These are phyloP conservation scores for Drosophila cognata DNA, from an alignment of 2,888 invertebrate genomes.

Conservation along the genomic window DNA sequence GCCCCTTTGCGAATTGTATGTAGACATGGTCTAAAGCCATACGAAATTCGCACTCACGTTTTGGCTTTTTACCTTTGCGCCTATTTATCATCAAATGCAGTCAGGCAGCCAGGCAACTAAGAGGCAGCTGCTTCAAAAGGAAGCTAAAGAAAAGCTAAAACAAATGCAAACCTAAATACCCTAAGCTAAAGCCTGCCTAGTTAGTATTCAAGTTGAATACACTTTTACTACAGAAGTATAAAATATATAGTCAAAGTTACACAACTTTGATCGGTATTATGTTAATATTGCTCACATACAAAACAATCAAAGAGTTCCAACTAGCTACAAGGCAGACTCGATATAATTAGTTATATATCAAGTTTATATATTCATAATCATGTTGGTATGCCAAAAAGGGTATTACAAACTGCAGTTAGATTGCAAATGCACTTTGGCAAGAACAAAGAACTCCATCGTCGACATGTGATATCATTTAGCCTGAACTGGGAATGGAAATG, in stretches of 20 bases:
- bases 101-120: constrained; percentile 33
- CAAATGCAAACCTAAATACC: constrained; percentile 17
- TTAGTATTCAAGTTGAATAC: not conserved
- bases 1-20: constrained; percentile 40
- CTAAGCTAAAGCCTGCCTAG: constrained; percentile 9
- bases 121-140: constrained; percentile 65
- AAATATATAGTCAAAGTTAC: not conserved
- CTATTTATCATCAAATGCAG: constrained; percentile 77
- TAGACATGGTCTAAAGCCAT: constrained; percentile 57
- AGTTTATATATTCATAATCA: not conserved
- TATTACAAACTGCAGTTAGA: constrained; percentile 38
- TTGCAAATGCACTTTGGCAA: constrained; percentile 68
- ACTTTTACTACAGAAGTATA: not conserved
- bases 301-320: not conserved
- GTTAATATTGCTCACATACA: not conserved
- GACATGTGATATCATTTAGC: constrained; percentile 78
- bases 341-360: not conserved
- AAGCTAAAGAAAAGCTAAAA: constrained; percentile 41
- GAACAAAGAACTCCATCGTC: constrained; percentile 56
- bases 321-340: not conserved
- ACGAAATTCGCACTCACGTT: constrained; percentile 77
- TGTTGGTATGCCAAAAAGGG: not conserved
- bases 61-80: constrained; percentile 79
- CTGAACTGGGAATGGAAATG: constrained; percentile 34
- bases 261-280: not conserved